Base-by-base conservation (phyloP, 2,113 vertebrate genomes). In the Megaceryle torquata region DNA sequence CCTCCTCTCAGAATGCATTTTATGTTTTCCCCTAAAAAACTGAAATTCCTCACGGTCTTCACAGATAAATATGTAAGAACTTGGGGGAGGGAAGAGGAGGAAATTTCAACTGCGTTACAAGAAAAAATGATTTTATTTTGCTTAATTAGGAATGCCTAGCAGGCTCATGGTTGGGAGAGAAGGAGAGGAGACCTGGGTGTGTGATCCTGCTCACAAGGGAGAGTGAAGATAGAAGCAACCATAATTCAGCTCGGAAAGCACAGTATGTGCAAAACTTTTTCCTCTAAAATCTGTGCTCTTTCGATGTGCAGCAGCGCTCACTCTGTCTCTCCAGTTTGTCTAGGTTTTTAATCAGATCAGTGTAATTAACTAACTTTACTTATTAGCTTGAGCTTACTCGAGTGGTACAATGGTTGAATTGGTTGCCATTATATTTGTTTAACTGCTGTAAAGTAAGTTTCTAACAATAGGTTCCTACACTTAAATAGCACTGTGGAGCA, bases 371-470 rank as follows among this genome's bases (percentile, higher is more conserved):
- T 97, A 98, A 97, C 96, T 96, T 97, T 94, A 97, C 94, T 94
- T 96, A 97, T 87, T 97, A 96, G 95, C 97, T 97, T 96, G 96
- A 94, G 97, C 96, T 96, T 90, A 87, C 93, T 97, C 96, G 80
- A 82, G 94, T 41, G 75, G 41, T 87, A 98, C 97, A 98, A 98
- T 97, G 92, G 97, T 95, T 97, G 97, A 97, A 98, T 97, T 94
- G 96, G 96, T 96, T 94, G 96, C 98, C 89, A 98, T 98, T 98
- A 98, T 98, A 97, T 98, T 98, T 98, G 98, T 97, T 98, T 98
- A 98, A 98, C 98, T 98, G 98, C 98, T 98, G 97, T 98, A 98
- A 98, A 98, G 97, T 97, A 97, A 98, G 97, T 97, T 97, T 98
- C 95, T 95, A 96, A 98, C 98, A 98, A 98, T 97, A 94, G 97